These are phyloP conservation scores for Acropternis orthonyx DNA, from an alignment of 2,797 vertebrate genomes.

Conservation along the genomic window DNA sequence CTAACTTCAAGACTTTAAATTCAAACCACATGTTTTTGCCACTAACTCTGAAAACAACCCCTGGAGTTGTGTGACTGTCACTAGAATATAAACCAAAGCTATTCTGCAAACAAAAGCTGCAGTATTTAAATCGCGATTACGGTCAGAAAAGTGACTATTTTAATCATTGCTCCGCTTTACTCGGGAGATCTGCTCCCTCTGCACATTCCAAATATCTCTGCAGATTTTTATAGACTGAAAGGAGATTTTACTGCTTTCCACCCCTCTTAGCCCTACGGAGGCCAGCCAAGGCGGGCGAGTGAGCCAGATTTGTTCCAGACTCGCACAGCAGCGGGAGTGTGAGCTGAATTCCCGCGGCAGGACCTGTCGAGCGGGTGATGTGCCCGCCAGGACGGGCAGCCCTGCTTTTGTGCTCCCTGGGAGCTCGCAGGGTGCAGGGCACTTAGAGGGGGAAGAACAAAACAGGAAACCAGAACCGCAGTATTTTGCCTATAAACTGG, in stretches of 20 bases:
- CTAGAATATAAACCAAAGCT: conserved; percentile 59
- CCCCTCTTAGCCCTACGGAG: conserved; percentile 8
- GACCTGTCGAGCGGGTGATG: background rate
- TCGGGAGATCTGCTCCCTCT: conserved; percentile 56
- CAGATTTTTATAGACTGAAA: conserved; percentile 70
- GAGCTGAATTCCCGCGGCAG: conserved; percentile 23
- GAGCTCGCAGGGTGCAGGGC: background rate
- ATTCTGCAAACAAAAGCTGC: conserved; percentile 55
- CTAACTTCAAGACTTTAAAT: conserved; percentile 48
- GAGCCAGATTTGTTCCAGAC: conserved; percentile 60
- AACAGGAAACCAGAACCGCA: background rate
- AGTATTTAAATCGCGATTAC: conserved; percentile 55
- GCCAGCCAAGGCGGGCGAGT: conserved; percentile 13
- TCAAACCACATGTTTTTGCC: conserved; percentile 56
- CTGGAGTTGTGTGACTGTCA: conserved; percentile 56
- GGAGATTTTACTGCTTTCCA: conserved; percentile 68
- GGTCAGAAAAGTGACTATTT: conserved; percentile 59
- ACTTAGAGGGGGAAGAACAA: background rate
- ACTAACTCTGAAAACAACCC: conserved; percentile 14
- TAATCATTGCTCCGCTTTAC: conserved; percentile 56
- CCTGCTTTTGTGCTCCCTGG: accelerated
- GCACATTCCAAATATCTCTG: conserved; percentile 69
- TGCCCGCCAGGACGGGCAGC: background rate
- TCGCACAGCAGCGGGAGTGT: background rate
- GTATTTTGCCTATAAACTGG: background rate